phyloP scores from a whole-genome alignment of 2,113 vertebrate species.

The Willisornis vidua region DNA sequence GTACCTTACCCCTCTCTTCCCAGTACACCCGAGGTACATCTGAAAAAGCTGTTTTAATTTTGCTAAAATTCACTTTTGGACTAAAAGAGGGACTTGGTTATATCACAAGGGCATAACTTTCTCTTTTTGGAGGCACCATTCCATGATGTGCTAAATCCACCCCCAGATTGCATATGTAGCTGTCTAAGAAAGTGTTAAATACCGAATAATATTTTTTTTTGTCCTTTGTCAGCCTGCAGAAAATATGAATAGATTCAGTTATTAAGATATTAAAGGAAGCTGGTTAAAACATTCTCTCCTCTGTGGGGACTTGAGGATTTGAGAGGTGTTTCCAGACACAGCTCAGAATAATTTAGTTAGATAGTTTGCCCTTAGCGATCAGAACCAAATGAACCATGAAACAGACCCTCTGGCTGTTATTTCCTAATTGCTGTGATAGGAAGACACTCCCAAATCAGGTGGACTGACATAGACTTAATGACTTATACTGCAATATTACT shows the following conservation, averaged over 20 bases:
- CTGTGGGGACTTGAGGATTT: slow-evolving; percentile 60
- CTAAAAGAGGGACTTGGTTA: background rate
- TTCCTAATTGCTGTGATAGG: slow-evolving; percentile 61
- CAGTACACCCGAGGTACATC: background rate
- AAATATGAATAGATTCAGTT: slow-evolving; percentile 53
- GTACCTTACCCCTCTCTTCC: background rate
- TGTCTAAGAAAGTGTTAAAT: slow-evolving; percentile 35
- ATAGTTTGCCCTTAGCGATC: slow-evolving; percentile 62
- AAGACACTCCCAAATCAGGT: slow-evolving; percentile 56
- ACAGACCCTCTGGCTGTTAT: slow-evolving; percentile 60
- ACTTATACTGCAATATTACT: slow-evolving; percentile 44
- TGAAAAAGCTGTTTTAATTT: background rate
- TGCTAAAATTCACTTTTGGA: background rate
- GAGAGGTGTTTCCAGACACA: slow-evolving; percentile 60
- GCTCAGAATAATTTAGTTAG: slow-evolving; percentile 72
- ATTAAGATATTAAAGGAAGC: slow-evolving; percentile 65
- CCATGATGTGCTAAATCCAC: background rate
- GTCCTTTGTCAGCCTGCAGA: slow-evolving; percentile 17
- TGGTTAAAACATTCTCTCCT: slow-evolving; percentile 44
- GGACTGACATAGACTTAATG: slow-evolving; percentile 61
- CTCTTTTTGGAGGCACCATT: background rate
- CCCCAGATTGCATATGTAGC: background rate
- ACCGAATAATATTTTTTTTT: slow-evolving; percentile 27
- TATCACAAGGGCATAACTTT: background rate
- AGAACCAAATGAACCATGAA: slow-evolving; percentile 68